Evolutionary conservation across 2,113 vertebrate genomes (phyloP).

Genomic region (Apus apus): DNA sequence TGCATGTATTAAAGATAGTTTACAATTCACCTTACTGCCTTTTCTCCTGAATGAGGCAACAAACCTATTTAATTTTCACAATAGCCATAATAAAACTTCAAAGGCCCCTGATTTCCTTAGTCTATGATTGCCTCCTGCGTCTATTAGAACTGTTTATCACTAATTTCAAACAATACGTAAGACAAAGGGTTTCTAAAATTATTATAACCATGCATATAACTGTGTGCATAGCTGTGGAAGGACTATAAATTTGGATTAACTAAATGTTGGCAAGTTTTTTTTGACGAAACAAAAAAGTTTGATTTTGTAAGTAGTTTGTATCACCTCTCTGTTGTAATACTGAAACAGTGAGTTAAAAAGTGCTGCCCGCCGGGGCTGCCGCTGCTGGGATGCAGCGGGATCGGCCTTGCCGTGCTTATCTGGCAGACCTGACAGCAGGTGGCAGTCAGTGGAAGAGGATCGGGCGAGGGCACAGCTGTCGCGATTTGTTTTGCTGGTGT

Average conservation of each 20-base stretch:
- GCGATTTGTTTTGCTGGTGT: rapidly evolving
- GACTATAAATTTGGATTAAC: not conserved
- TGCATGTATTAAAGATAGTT: not conserved
- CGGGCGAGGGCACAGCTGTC: not conserved
- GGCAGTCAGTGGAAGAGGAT: slow-evolving; percentile 32
- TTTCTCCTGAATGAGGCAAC: not conserved
- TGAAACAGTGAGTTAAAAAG: not conserved
- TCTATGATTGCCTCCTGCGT: not conserved
- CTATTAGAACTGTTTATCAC: not conserved
- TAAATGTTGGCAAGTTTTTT: not conserved
- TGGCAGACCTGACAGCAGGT: slow-evolving; percentile 1
- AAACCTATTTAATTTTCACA: not conserved
- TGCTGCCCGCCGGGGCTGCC: too few relatives aligned
- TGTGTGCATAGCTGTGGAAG: not conserved
- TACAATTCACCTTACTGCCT: not conserved
- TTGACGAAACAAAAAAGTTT: not conserved
- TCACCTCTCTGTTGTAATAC: not conserved
- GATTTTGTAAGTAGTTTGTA: not conserved
- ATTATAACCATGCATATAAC: not conserved
- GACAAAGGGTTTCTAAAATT: not conserved
- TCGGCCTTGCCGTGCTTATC: not conserved
- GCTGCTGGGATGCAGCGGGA: too few relatives aligned
- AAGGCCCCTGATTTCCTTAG: not conserved
- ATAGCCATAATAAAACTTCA: not conserved
- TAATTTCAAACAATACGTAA: not conserved